Evolutionary conservation across 1,140 invertebrate species (phyloP).

Genomic region (Eubasilissa regina): DNA sequence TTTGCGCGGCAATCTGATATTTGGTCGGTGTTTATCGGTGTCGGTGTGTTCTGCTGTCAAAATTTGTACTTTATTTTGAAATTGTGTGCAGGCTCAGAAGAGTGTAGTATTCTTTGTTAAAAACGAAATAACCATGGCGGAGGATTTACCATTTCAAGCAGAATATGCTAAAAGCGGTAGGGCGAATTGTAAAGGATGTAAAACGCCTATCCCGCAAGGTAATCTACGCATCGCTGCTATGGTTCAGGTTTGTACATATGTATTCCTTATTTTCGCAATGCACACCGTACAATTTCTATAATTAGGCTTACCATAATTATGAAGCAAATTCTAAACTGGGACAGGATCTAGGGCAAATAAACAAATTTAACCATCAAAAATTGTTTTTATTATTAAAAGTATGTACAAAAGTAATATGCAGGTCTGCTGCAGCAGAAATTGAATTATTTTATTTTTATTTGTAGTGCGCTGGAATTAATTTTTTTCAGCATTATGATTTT

Average conservation of each 20-base stretch:
- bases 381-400: no score
- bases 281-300: neutral
- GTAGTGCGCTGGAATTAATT: no score
- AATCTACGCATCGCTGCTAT: slow-evolving; percentile 86
- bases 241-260: slow-evolving; percentile 84
- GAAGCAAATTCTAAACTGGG: neutral
- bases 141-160: slow-evolving; percentile 84
- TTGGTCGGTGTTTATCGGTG: no score
- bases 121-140: slow-evolving; percentile 63
- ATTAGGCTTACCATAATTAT: neutral
- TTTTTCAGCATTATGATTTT: no score
- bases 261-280: slow-evolving; percentile 34
- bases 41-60: no score
- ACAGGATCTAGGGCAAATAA: neutral
- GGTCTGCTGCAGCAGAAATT: neutral
- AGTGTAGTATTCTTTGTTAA: no score
- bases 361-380: neutral
- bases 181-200: slow-evolving; percentile 89
- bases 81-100: no score
- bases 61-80: no score
- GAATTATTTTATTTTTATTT: neutral
- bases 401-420: neutral
- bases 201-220: slow-evolving; percentile 82
- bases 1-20: no score
- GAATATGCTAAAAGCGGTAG: slow-evolving; percentile 94